phyloP scores from a whole-genome alignment of 53 echinoderm and acorn worm genomes.

The Hippasteria phrygiana region DNA sequence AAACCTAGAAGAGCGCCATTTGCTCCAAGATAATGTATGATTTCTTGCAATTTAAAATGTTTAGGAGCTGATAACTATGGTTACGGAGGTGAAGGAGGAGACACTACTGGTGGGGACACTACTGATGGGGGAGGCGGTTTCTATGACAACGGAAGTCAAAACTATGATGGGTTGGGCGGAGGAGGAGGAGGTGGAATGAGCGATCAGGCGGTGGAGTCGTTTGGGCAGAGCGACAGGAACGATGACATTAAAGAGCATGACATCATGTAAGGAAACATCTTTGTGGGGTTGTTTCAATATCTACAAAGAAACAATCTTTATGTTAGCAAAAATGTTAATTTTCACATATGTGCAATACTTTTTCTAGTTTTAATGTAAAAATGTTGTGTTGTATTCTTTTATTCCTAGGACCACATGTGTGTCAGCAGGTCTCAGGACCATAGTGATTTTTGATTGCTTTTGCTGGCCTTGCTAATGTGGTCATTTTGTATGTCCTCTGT shows the following conservation, averaged over 20 bases:
- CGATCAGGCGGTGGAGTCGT: neutral
- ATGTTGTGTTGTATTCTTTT: no score
- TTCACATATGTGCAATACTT: no score
- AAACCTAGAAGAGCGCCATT: no score
- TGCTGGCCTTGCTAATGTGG: no score
- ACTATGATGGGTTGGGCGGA: constrained; percentile 16
- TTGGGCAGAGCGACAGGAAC: neutral
- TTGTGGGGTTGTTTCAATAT: neutral
- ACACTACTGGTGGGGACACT: constrained; percentile 12
- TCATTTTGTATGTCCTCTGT: no score
- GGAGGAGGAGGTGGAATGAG: constrained; percentile 39
- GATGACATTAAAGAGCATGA: constrained; percentile 56
- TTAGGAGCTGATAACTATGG: constrained; percentile 2
- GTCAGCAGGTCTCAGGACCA: no score
- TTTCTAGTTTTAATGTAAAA: no score
- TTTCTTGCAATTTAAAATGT: neutral
- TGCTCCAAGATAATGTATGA: no score
- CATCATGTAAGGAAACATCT: constrained; percentile 69
- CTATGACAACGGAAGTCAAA: constrained; percentile 4
- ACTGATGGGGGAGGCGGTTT: neutral
- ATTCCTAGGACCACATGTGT: no score
- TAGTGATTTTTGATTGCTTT: no score
- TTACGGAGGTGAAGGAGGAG: constrained; percentile 28
- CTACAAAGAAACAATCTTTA: no score
- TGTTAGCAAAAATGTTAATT: no score